These are phyloP conservation scores for Orius insidiosus DNA, from an alignment of 1,140 invertebrate genomes.

Conservation along the genomic window DNA sequence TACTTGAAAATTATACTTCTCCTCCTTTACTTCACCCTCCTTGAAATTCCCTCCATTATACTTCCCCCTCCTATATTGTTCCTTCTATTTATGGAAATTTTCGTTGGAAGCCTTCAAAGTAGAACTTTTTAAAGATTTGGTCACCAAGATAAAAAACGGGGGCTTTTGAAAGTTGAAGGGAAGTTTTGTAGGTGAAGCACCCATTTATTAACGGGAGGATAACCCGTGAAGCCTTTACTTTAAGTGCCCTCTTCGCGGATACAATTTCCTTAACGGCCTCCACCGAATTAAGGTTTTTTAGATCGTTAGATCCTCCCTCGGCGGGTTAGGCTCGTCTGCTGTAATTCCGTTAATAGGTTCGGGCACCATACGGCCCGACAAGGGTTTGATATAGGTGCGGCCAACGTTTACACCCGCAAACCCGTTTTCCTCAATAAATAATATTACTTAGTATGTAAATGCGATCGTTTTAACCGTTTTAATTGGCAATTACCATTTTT, in stretches of 20 bases:
- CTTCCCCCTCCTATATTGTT: too few relatives aligned
- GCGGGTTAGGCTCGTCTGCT: not conserved
- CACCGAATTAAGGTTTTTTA: slow-evolving; percentile 5
- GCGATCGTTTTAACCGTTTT: not conserved
- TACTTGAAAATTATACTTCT: too few relatives aligned
- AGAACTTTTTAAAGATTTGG: not conserved
- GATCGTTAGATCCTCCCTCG: slow-evolving; percentile 4
- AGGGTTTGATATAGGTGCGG: not conserved
- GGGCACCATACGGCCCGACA: slow-evolving; percentile 4
- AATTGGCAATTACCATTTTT: too few relatives aligned
- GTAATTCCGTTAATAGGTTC: slow-evolving; percentile 7
- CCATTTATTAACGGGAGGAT: slow-evolving; percentile 7
- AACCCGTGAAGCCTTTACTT: not conserved
- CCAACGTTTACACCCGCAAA: not conserved
- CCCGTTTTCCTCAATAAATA: slow-evolving; percentile 2
- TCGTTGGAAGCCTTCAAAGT: too few relatives aligned
- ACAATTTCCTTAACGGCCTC: slow-evolving; percentile 12
- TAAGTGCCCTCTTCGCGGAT: slow-evolving; percentile 9
- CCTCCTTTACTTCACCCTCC: too few relatives aligned
- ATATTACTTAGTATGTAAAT: slow-evolving; percentile 4
- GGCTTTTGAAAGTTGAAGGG: not conserved
- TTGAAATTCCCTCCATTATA: too few relatives aligned
- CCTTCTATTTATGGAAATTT: too few relatives aligned
- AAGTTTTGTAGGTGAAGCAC: slow-evolving; percentile 7
- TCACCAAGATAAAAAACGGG: too few relatives aligned